phyloP scores from a whole-genome alignment of 2,888 invertebrate genomes.

The Temnothorax unifasciatus region DNA sequence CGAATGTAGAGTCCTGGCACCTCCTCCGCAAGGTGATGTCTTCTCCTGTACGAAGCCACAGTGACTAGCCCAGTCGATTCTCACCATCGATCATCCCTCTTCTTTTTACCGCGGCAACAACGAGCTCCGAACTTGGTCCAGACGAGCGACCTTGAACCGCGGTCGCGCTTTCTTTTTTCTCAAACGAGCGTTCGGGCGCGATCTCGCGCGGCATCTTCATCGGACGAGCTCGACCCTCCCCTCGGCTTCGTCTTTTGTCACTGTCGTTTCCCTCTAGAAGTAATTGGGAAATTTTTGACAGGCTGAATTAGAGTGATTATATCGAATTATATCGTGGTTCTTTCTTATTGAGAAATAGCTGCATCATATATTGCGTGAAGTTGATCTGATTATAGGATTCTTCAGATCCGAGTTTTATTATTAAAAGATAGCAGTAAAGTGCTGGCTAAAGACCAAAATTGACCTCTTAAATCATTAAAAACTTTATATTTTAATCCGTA shows the following conservation, averaged over 20 bases:
- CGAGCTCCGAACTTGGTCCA: slow-evolving; percentile 64
- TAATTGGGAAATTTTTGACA: not conserved
- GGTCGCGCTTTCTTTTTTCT: slow-evolving; percentile 51
- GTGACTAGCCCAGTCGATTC: slow-evolving; percentile 76
- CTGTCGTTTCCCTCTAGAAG: not conserved
- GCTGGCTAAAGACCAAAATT: too few species aligned
- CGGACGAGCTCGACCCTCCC: not conserved
- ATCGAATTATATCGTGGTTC: not conserved
- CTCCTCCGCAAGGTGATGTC: slow-evolving; percentile 84
- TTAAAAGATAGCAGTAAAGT: not conserved
- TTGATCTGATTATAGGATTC: not conserved
- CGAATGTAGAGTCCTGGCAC: slow-evolving; percentile 85
- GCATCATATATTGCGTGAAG: not conserved
- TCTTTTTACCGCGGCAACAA: slow-evolving; percentile 46
- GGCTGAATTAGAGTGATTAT: not conserved
- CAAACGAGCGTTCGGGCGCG: slow-evolving; percentile 44
- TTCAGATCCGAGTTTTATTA: not conserved
- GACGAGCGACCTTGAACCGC: slow-evolving; percentile 71
- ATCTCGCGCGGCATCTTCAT: slow-evolving; percentile 26
- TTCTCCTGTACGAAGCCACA: slow-evolving; percentile 84
- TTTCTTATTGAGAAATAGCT: not conserved
- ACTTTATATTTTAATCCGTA: not conserved
- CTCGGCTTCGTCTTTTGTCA: slow-evolving; percentile 32
- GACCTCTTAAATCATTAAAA: not conserved
- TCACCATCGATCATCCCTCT: slow-evolving; percentile 77